A percentile compares a stretch with the other conserved stretches of the same genome.
phyloP scores from a whole-genome alignment of 2,888 invertebrate species.

The Drosophila ezoana region DNA sequence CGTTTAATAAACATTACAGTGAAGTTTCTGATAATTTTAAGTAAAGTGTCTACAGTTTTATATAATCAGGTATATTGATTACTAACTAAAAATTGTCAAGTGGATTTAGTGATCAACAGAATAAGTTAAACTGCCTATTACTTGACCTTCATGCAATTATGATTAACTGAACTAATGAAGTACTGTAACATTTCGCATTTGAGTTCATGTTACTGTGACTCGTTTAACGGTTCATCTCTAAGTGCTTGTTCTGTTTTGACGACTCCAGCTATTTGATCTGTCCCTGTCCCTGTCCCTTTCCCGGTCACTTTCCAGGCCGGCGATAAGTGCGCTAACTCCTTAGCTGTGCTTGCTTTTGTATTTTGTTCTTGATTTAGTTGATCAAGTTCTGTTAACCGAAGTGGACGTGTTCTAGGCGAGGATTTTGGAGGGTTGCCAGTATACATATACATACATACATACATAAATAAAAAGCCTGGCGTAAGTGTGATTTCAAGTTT shows the following conservation, averaged over 20 bases:
- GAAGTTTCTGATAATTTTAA: no score
- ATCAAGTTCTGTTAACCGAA: conserved; percentile 21
- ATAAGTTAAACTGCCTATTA: background rate
- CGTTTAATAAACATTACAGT: no score
- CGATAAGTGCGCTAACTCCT: background rate
- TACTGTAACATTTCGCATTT: background rate
- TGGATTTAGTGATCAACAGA: background rate
- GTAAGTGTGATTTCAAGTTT: conserved; percentile 1
- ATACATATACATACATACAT: no score
- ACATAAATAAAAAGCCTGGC: background rate
- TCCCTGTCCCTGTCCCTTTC: conserved; percentile 1
- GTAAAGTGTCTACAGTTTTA: no score
- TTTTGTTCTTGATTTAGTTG: conserved; percentile 18
- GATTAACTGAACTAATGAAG: no score
- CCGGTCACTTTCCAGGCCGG: background rate
- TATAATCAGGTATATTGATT: no score
- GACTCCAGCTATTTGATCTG: conserved; percentile 8
- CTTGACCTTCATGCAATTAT: no score
- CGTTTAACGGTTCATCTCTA: conserved; percentile 11
- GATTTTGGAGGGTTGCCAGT: background rate
- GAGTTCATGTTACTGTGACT: background rate
- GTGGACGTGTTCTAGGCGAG: conserved; percentile 3
- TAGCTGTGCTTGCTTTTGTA: background rate
- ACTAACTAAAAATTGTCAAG: background rate
- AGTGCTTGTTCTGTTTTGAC: background rate